Percentiles rank a stretch among this genome's conserved stretches.
These are phyloP conservation scores for Dicyrtoma fusca DNA, from an alignment of 2,888 invertebrate species.

Conservation along the genomic window DNA sequence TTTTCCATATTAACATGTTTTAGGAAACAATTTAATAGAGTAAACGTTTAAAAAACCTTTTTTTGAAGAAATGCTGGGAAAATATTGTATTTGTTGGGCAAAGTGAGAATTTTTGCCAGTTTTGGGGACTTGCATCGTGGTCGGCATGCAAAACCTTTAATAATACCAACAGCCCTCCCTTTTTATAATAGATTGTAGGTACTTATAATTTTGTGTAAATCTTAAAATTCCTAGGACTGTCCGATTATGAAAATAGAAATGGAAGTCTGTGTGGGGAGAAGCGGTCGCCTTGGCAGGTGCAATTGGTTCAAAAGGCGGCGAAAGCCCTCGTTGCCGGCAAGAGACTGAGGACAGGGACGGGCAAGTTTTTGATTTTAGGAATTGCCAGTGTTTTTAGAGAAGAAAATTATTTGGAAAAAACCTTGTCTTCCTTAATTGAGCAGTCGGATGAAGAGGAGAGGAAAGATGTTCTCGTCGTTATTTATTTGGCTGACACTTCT, in stretches of 20 bases:
- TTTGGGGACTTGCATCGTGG: too few relatives aligned
- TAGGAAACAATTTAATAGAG: too few relatives aligned
- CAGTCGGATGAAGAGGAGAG: constrained; percentile 58
- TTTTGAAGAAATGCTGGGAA: too few relatives aligned
- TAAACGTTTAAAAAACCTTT: too few relatives aligned
- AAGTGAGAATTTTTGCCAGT: too few relatives aligned
- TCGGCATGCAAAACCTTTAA: too few relatives aligned
- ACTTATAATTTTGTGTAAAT: too few relatives aligned
- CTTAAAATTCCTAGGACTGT: not conserved
- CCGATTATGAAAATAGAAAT: not conserved
- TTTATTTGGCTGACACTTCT: constrained; percentile 60
- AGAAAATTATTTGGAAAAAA: constrained; percentile 59
- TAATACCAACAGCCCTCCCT: too few relatives aligned
- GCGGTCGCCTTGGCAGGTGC: constrained; percentile 10
- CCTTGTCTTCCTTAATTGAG: constrained; percentile 59
- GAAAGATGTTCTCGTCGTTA: constrained; percentile 58
- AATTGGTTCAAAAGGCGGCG: not conserved
- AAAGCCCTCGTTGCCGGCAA: constrained; percentile 21
- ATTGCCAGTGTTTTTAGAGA: constrained; percentile 60
- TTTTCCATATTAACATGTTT: too few relatives aligned
- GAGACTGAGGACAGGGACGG: not conserved
- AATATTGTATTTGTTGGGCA: too few relatives aligned
- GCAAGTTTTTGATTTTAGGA: constrained; percentile 60
- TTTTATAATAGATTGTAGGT: too few relatives aligned
- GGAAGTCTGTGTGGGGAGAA: too few relatives aligned